phyloP scores from a whole-genome alignment of 2,888 invertebrate species.

The Pseudeuparius sepicola region DNA sequence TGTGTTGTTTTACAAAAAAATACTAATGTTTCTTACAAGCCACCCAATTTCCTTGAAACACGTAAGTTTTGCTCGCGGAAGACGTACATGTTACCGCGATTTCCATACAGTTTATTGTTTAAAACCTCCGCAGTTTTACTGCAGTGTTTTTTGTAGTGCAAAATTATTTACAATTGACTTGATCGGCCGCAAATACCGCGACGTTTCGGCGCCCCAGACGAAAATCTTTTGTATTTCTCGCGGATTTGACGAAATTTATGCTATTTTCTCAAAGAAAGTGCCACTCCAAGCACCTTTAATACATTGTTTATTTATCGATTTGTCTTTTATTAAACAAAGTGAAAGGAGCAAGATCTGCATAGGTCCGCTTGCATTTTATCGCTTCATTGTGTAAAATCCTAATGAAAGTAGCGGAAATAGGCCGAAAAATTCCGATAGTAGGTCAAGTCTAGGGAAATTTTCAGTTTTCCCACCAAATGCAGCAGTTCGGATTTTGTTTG shows the following conservation, averaged over 20 bases:
- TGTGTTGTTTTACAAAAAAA: slow-evolving; percentile 31
- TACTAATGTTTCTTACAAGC: slow-evolving; percentile 32
- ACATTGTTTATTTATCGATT: slow-evolving; percentile 20
- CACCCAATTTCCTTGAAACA: slow-evolving; percentile 24
- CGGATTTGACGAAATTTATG: too few relatives aligned
- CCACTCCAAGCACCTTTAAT: background rate
- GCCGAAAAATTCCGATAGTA: slow-evolving; percentile 25
- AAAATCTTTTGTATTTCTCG: too few relatives aligned
- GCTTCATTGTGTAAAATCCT: slow-evolving; percentile 10
- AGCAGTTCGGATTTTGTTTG: background rate
- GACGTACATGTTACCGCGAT: slow-evolving; percentile 12
- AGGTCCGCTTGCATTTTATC: slow-evolving; percentile 16
- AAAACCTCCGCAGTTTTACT: slow-evolving; percentile 29
- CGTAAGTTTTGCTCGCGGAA: slow-evolving; percentile 28
- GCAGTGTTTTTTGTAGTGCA: slow-evolving; percentile 26
- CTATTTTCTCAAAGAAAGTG: too few relatives aligned
- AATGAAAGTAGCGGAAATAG: slow-evolving; percentile 12
- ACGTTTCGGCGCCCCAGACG: too few relatives aligned
- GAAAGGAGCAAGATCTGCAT: slow-evolving; percentile 20
- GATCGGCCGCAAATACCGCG: too few relatives aligned
- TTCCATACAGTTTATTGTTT: slow-evolving; percentile 21
- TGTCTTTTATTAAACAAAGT: slow-evolving; percentile 19
- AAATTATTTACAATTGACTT: slow-evolving; percentile 2
- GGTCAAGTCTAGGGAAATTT: slow-evolving; percentile 32
- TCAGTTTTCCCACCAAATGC: slow-evolving; percentile 22